Conservation (phyloP, 2,113 vertebrate genomes). For the Nothocercus nigrocapillus region DNA sequence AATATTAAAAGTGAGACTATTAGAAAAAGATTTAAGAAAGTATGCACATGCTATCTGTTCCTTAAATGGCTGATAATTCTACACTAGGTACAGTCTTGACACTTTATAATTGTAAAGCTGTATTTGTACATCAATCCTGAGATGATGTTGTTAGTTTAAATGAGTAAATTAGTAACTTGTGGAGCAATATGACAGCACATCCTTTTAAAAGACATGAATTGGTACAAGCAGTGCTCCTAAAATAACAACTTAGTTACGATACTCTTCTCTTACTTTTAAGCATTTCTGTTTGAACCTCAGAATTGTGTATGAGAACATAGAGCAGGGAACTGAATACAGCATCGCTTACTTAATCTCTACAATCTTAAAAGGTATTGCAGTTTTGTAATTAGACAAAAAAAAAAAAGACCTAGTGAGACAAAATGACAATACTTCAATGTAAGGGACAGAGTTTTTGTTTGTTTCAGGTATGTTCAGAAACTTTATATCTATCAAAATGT, state of each 20-base stretch:
- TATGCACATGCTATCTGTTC: no score
- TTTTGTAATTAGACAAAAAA: not conserved
- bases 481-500: constrained; percentile 44
- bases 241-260: not conserved
- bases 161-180: not conserved
- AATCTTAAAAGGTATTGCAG: not conserved
- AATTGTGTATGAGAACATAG: not conserved
- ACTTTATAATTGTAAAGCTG: no score
- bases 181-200: not conserved
- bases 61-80: no score
- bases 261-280: not conserved
- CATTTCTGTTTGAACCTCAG: not conserved
- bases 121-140: no score
- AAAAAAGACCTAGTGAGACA: not conserved
- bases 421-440: not conserved
- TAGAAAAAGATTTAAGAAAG: no score
- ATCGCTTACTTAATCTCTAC: not conserved
- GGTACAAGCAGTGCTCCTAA: not conserved
- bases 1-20: no score
- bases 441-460: not conserved
- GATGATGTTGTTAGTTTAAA: no score
- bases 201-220: not conserved
- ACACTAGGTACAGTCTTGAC: no score
- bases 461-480: not conserved
- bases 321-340: not conserved